These are phyloP conservation scores for Perodicticus potto DNA, from an alignment of 2,797 vertebrate genomes.

Conservation along the genomic window DNA sequence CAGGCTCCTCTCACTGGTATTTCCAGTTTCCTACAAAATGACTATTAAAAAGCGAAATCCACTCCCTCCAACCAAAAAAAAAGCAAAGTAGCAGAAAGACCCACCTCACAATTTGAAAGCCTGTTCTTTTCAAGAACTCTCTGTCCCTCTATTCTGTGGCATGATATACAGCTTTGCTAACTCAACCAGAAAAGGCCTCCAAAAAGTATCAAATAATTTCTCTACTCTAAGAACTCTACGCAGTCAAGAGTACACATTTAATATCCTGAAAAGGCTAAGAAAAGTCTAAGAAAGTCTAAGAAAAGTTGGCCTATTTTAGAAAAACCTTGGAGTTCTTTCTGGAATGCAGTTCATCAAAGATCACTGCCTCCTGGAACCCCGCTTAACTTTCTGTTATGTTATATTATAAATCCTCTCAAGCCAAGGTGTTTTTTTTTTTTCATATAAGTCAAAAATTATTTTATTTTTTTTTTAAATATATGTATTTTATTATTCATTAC, in stretches of 20 bases:
- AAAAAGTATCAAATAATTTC: constrained; percentile 35
- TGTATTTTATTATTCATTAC: too few species aligned
- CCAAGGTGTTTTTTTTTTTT: too few species aligned
- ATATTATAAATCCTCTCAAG: background rate
- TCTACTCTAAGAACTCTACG: background rate
- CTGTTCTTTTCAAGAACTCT: constrained; percentile 31
- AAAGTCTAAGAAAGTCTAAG: background rate
- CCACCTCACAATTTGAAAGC: background rate
- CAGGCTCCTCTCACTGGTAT: background rate
- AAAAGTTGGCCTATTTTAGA: background rate
- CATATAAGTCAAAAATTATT: too few species aligned
- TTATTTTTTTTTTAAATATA: too few species aligned
- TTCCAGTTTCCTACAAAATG: constrained; percentile 7
- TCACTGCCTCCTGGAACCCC: background rate
- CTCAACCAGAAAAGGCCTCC: constrained; percentile 44
- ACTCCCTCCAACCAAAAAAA: background rate
- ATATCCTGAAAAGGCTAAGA: background rate
- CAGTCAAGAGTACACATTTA: background rate
- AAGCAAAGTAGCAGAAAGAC: background rate
- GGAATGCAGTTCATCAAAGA: constrained; percentile 1
- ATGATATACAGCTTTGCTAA: background rate
- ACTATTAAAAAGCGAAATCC: background rate
- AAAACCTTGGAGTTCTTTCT: constrained; percentile 8
- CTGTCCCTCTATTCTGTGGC: background rate
- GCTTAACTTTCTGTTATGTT: background rate